phyloP scores from a whole-genome alignment of 2,113 vertebrate genomes.

The Bucco capensis region DNA sequence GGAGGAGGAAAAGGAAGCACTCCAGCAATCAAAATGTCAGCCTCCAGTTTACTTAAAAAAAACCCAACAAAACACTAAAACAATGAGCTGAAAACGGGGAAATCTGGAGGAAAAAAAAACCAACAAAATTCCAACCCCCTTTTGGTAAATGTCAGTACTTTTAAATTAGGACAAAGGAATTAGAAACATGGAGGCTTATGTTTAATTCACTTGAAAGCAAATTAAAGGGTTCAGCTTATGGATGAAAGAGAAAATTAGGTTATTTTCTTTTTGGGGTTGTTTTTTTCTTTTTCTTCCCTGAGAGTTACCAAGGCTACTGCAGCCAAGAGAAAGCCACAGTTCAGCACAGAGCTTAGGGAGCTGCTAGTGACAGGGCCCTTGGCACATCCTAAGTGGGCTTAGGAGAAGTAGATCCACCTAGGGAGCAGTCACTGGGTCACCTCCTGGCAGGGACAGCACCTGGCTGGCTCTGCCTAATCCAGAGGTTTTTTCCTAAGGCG shows the following conservation, averaged over 20 bases:
- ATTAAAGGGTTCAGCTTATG: slow-evolving; percentile 53
- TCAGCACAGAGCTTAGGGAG: neutral
- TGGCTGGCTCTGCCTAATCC: neutral
- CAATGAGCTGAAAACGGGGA: slow-evolving; percentile 5
- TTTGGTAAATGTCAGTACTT: slow-evolving; percentile 48
- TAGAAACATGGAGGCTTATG: slow-evolving; percentile 58
- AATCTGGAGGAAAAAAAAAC: neutral
- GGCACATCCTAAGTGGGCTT: neutral
- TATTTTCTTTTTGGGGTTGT: neutral
- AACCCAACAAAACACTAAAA: neutral
- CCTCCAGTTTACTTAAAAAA: neutral
- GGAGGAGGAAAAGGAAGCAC: neutral
- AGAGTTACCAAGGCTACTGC: slow-evolving; percentile 66
- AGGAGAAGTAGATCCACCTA: neutral
- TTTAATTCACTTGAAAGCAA: slow-evolving; percentile 66
- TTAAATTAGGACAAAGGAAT: slow-evolving; percentile 65
- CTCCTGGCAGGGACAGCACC: neutral
- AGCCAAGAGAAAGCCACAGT: slow-evolving; percentile 33
- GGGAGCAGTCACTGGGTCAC: neutral
- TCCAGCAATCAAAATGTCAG: slow-evolving; percentile 13
- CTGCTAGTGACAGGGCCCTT: slow-evolving; percentile 15
- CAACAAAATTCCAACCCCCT: neutral
- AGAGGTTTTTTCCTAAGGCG: neutral
- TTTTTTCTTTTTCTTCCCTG: neutral
- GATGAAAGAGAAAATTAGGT: slow-evolving; percentile 61